A percentile compares a stretch with the other conserved stretches of the same genome.
Evolutionary conservation across 2,797 vertebrate species (phyloP).

Genomic region (Malacoraja senta): DNA sequence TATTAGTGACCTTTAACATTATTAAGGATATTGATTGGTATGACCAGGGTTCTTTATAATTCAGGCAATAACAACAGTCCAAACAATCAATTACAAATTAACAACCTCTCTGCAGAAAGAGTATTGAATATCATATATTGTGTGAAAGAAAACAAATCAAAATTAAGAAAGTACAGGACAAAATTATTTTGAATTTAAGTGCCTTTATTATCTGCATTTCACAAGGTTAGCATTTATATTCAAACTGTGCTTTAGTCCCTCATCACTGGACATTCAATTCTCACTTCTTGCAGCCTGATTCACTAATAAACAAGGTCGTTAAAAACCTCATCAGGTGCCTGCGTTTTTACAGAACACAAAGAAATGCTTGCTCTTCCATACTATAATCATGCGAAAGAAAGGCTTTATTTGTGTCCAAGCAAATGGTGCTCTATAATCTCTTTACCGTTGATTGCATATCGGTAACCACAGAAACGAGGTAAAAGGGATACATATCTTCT

Average conservation of each 20-base stretch:
- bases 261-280: background rate
- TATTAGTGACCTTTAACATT: background rate
- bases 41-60: background rate
- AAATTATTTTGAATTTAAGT: background rate
- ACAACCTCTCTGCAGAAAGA: no score
- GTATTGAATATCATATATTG: background rate
- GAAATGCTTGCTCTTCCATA: background rate
- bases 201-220: background rate
- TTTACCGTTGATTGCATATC: background rate
- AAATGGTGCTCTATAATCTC: background rate
- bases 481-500: background rate
- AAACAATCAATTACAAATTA: no score
- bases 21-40: background rate
- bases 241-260: background rate
- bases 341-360: background rate
- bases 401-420: background rate
- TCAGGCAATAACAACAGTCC: background rate
- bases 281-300: no score
- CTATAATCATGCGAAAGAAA: background rate
- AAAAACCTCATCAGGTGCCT: background rate
- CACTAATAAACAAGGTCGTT: background rate
- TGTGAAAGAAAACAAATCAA: no score
- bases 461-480: constrained; percentile 33
- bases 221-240: background rate
- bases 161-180: background rate